Percentiles rank a stretch among this genome's conserved stretches.
These are phyloP conservation scores for Dryococelus australis DNA, from an alignment of 2,888 invertebrate species.

Conservation along the genomic window DNA sequence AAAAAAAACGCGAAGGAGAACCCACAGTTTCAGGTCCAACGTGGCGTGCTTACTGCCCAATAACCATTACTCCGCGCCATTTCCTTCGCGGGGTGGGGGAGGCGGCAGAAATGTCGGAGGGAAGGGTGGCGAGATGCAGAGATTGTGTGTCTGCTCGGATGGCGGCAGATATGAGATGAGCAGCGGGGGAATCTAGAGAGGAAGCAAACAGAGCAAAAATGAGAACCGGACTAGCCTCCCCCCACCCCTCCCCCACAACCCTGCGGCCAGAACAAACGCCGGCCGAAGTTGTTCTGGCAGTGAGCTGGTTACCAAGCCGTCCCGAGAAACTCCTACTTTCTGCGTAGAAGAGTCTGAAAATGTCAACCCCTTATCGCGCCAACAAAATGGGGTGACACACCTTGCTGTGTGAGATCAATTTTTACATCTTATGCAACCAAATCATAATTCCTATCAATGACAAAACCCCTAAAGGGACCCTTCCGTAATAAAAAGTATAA, in stretches of 20 bases:
- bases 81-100: neutral
- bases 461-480: too few species aligned
- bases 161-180: constrained; percentile 9
- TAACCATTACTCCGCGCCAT: constrained; percentile 28
- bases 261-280: neutral
- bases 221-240: neutral
- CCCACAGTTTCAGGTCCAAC: neutral
- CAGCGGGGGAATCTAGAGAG: neutral
- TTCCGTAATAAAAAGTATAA: too few species aligned
- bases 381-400: too few species aligned
- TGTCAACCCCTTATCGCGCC: too few species aligned
- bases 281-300: neutral
- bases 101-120: neutral
- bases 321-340: too few species aligned
- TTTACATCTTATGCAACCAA: too few species aligned
- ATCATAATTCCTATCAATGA: too few species aligned
- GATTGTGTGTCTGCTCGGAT: constrained; percentile 16
- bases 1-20: neutral
- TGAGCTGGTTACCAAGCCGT: too few species aligned
- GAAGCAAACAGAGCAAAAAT: neutral
- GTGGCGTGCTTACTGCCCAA: constrained; percentile 20
- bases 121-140: neutral
- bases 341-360: too few species aligned
- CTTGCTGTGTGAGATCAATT: too few species aligned
- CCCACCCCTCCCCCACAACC: too few species aligned